Percentiles rank a stretch among this genome's conserved stretches.
phyloP scores from a whole-genome alignment of 2,797 vertebrate genomes.

The Argyrosomus regius region DNA sequence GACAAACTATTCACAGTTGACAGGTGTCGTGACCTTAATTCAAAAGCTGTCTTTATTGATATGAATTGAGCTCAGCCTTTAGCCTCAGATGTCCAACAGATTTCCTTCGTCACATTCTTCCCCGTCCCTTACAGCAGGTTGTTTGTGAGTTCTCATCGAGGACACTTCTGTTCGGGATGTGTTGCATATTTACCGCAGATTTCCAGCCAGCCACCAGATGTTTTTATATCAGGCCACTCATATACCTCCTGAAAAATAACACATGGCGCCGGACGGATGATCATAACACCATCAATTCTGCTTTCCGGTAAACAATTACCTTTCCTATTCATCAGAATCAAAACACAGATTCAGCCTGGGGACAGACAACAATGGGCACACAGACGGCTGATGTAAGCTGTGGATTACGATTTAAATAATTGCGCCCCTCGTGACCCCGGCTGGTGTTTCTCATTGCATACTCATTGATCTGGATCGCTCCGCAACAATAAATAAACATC shows the following conservation, averaged over 20 bases:
- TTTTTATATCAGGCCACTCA: conserved; percentile 27
- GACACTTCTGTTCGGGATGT: conserved; percentile 22
- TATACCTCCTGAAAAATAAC: conserved; percentile 22
- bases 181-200: conserved; percentile 24
- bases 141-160: neutral
- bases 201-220: conserved; percentile 50
- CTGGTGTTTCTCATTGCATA: conserved; percentile 19
- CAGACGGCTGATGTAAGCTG: conserved; percentile 47
- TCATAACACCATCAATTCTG: conserved; percentile 42
- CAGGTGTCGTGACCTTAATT: neutral
- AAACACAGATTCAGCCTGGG: conserved; percentile 21
- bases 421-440: conserved; percentile 35
- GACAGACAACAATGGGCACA: conserved; percentile 36
- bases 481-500: conserved; percentile 50
- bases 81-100: conserved; percentile 14
- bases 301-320: conserved; percentile 51
- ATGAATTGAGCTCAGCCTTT: neutral
- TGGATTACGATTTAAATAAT: conserved; percentile 60
- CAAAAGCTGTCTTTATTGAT: neutral
- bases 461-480: conserved; percentile 42
- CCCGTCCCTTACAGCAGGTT: conserved; percentile 33
- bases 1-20: neutral
- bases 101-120: conserved; percentile 16
- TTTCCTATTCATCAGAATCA: conserved; percentile 49
- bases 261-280: conserved; percentile 28